phyloP scores from a whole-genome alignment of 2,113 vertebrate species.

The Boulengeromyrus knoepffleri region DNA sequence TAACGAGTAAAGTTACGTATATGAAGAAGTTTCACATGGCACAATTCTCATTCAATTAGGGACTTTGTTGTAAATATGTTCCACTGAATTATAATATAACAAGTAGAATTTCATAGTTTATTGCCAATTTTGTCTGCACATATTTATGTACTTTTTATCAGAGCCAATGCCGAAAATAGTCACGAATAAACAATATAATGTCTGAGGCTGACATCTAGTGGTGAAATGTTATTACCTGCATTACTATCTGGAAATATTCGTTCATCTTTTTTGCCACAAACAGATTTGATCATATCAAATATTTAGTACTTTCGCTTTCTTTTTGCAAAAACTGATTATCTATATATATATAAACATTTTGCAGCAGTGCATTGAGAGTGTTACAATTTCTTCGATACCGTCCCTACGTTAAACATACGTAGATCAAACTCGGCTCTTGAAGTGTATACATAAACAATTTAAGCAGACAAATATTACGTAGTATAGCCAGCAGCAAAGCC shows the following conservation, averaged over 20 bases:
- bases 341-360: background rate
- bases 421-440: background rate
- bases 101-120: background rate
- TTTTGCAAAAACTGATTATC: background rate
- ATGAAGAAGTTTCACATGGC: background rate
- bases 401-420: background rate
- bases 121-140: background rate
- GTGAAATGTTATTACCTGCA: background rate
- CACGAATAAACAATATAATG: constrained; percentile 13
- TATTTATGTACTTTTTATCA: background rate
- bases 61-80: background rate
- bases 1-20: background rate
- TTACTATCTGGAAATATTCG: background rate
- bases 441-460: background rate
- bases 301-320: background rate
- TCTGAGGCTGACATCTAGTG: constrained; percentile 55
- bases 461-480: background rate
- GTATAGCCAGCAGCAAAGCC: background rate
- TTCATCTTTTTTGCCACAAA: background rate
- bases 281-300: background rate
- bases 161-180: background rate
- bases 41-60: background rate
- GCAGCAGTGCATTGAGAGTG: background rate
- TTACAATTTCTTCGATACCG: background rate
- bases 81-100: background rate